These are phyloP conservation scores for Onychostoma macrolepis DNA, from an alignment of 2,113 vertebrate genomes.

Conservation along the genomic window DNA sequence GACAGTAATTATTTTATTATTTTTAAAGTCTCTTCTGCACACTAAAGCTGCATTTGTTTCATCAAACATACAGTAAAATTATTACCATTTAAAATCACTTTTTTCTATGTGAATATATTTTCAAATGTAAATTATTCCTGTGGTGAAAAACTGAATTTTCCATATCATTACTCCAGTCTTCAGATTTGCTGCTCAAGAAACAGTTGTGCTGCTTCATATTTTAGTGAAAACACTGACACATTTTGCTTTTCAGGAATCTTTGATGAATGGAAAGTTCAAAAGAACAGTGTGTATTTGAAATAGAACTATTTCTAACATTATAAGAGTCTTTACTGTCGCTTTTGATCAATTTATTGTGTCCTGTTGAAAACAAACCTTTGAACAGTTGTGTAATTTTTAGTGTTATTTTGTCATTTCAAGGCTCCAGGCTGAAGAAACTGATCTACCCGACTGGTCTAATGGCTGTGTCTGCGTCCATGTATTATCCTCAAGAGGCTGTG, in stretches of 20 bases:
- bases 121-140: not conserved
- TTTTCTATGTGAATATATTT: not conserved
- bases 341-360: not conserved
- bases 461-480: slow-evolving; percentile 81
- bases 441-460: slow-evolving; percentile 84
- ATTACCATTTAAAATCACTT: not conserved
- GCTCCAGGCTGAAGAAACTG: slow-evolving; percentile 86
- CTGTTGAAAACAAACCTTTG: not conserved
- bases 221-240: not conserved
- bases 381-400: slow-evolving; percentile 60
- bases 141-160: not conserved
- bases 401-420: slow-evolving; percentile 53
- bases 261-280: too few species aligned
- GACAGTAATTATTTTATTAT: not conserved
- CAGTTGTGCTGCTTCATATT: not conserved
- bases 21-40: not conserved
- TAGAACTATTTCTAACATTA: not conserved
- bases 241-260: not conserved
- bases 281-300: too few species aligned
- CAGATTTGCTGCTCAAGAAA: not conserved
- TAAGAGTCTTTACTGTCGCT: not conserved
- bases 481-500: slow-evolving; percentile 87
- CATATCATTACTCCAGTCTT: not conserved
- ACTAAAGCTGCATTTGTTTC: not conserved
- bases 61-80: not conserved